Evolutionary conservation across 1,140 invertebrate species (phyloP), one percentile per base, ranked within the genome.

Genomic region (Meloidogyne hapla): DNA sequence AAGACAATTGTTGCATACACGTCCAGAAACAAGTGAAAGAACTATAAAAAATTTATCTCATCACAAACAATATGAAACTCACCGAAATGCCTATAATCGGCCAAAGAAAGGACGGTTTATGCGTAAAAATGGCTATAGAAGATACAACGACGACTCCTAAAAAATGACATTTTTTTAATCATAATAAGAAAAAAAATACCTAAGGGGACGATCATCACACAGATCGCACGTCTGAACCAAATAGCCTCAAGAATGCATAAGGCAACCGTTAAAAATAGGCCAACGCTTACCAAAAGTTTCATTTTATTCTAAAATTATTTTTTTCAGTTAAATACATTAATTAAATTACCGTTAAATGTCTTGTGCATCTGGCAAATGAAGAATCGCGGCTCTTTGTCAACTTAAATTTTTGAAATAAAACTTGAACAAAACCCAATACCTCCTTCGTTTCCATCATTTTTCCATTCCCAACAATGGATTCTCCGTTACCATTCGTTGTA

Each of bases 81-180:
- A 73, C 77, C 25, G 79, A 79, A 78, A 80, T 81, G 5, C 79
- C 79, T 18, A 80, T 81, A 25, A 80, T 66, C 8, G 79, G 79
- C 65, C 74, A 78, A 61, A 80, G 33, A 12, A 82, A 71, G 15
- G 8, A 8, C 1, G 18, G 48, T 56, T 42, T 79, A 40, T 71
- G 72, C 9, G 3, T 48, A 15, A 23, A 45, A 26, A 69, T 26
- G 5, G 28, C 40, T 25, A 69, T n/a, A 21, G 25, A 15, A 10
- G 28, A 26, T 1, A 69, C 33, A 45, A 67, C 65, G 25, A 23
- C 45, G 4, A 63, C 77, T 18, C 12, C 80, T 42, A 18, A 79
- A 40, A 23, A 69, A 71, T 21, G 15, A 75, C 9, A 42, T 45
- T 63, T 79, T 65, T 13, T 18, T 69, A 26, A 73, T 45, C 6